phyloP scores from a whole-genome alignment of 2,113 vertebrate species.

The Neopipo cinnamomea region DNA sequence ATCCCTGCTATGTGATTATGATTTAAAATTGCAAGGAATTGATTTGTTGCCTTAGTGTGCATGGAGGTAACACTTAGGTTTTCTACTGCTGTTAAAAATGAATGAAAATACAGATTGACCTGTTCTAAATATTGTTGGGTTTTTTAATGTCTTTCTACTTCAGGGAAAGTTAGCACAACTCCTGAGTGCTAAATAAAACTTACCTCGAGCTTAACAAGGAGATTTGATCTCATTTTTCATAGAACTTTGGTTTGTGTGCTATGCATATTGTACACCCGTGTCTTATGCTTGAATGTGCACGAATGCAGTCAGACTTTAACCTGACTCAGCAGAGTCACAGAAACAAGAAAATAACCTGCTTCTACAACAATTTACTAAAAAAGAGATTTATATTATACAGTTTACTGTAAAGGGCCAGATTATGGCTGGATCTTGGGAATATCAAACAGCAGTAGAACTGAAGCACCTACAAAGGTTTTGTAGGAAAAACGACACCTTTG shows the following conservation, averaged over 20 bases:
- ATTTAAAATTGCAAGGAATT: neutral
- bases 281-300: neutral
- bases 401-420: neutral
- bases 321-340: neutral
- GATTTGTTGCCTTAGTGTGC: neutral
- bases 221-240: neutral
- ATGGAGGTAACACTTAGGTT: neutral
- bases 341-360: neutral
- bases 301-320: neutral
- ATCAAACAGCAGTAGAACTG: neutral
- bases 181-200: neutral
- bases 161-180: neutral
- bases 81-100: neutral
- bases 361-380: neutral
- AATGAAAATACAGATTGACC: neutral
- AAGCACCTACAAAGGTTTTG: neutral
- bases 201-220: neutral
- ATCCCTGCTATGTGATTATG: neutral
- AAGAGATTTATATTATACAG: neutral
- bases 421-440: neutral
- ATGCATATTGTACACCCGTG: fast-evolving
- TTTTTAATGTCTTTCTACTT: neutral
- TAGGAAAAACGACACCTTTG: neutral
- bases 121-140: neutral
- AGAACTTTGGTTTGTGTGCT: neutral